A percentile compares a stretch with the other conserved stretches of the same genome.
These are phyloP conservation scores for Monodelphis domestica DNA, from an alignment of 2,797 vertebrate genomes.

Conservation along the genomic window DNA sequence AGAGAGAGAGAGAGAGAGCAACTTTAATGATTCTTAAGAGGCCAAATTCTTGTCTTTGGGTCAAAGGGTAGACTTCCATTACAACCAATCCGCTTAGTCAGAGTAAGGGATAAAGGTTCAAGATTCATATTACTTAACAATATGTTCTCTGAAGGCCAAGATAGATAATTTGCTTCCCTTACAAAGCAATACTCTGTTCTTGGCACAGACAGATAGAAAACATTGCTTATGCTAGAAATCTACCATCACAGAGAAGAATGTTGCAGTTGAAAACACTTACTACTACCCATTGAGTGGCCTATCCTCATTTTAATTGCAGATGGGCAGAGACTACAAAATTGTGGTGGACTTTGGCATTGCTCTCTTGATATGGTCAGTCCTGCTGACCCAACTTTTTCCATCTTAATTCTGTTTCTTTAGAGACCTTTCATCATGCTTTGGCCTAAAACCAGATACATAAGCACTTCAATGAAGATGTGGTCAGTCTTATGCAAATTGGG, in stretches of 20 bases:
- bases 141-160: slow-evolving; percentile 45
- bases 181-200: slow-evolving; percentile 21
- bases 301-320: not conserved
- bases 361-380: slow-evolving; percentile 49
- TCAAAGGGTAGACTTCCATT: slow-evolving; percentile 12
- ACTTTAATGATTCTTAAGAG: slow-evolving; percentile 17
- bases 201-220: slow-evolving; percentile 29
- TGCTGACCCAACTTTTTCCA: slow-evolving; percentile 9
- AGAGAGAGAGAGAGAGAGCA: not conserved
- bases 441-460: slow-evolving; percentile 7
- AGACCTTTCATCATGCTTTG: slow-evolving; percentile 38
- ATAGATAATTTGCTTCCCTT: slow-evolving; percentile 47
- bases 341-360: slow-evolving; percentile 26
- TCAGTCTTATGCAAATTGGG: not conserved
- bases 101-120: slow-evolving; percentile 59
- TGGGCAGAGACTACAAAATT: slow-evolving; percentile 7
- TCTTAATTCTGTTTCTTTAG: slow-evolving; percentile 24
- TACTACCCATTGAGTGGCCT: not conserved
- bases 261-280: not conserved
- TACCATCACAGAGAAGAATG: slow-evolving; percentile 15
- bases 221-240: not conserved
- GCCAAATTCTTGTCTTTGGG: slow-evolving; percentile 11
- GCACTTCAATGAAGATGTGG: slow-evolving; percentile 19
- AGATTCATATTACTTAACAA: slow-evolving; percentile 48
- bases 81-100: slow-evolving; percentile 19